Base-by-base conservation (phyloP, 2,113 vertebrate species). In the Macquaria ambigua region DNA sequence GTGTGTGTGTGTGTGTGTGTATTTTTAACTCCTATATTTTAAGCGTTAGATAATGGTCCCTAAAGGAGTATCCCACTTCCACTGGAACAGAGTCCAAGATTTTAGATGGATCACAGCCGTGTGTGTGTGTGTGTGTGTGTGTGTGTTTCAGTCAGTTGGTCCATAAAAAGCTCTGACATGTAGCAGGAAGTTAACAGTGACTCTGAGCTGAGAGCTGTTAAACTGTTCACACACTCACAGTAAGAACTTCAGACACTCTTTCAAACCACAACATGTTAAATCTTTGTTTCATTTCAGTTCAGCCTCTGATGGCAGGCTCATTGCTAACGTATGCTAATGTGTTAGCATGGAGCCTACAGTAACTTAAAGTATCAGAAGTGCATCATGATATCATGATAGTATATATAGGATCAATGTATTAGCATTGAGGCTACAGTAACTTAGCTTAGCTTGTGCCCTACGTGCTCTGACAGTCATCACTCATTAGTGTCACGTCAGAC, bases 1-100 rank as follows among this genome's bases (percentile, higher is more conserved):
- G 50, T 31, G 16, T 28, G 37, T 18, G 46, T 70, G 50, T 31
- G 16, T 28, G 37, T 48, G 16, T 16, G 67, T 86, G 41, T 86
- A 80, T 88, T 85, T 87, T 88, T 69, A 74, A 88, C 25, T 61
- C 1, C 25, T 86, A 31, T 71, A 84, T 84, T 86, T 87, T 72
- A 82, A 83, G 73, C 53, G 69, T 81, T 74, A 69, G 77, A 85
- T 83, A 75, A 87, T 84, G 64, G 76, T 90, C 84, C 88, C 90
- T 63, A 14, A 87, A 88, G 88, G 79, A 72, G 34, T 68, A 87
- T 66, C 82, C 84, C 58, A 92, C 81, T 90, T 89, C 59, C 64
- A 74, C 68, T 68, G 74, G 25, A 84, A 48, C 46, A 1, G 59
- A 82, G 86, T 74, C 83, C 43, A 67, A 39, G 20, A 62, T 66